These are phyloP conservation scores for Hetaerina titia DNA, from an alignment of 2,888 invertebrate species.

Conservation along the genomic window DNA sequence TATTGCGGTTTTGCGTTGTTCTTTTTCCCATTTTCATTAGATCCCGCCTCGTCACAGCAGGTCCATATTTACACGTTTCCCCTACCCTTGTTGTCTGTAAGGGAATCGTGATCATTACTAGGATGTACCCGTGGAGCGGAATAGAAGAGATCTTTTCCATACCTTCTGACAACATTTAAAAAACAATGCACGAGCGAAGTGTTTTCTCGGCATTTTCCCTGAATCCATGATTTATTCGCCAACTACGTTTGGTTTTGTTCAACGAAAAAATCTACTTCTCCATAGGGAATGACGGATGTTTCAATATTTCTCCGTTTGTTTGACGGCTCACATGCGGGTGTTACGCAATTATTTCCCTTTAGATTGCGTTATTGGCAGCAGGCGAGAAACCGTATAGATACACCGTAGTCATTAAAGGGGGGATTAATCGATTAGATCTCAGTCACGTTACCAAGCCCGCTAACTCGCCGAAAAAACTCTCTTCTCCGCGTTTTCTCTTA, in stretches of 20 bases:
- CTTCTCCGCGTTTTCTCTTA: no score
- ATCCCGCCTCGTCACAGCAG: no score
- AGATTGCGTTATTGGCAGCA: not conserved
- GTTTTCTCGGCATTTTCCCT: not conserved
- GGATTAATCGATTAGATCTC: not conserved
- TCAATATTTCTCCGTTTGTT: not conserved
- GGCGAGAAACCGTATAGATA: not conserved
- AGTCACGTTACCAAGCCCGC: not conserved
- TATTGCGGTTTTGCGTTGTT: no score
- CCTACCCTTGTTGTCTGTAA: no score
- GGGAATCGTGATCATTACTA: no score
- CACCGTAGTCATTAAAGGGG: not conserved
- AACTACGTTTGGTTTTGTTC: not conserved
- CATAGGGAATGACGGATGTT: not conserved
- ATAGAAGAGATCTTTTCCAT: no score
- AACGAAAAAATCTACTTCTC: not conserved
- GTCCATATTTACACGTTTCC: no score
- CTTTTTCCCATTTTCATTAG: no score
- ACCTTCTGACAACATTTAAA: no score
- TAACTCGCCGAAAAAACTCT: not conserved
- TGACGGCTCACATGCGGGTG: not conserved
- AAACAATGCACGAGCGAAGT: no score
- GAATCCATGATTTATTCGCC: not conserved
- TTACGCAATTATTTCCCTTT: not conserved
- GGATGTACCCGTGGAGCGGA: no score